Evolutionary conservation across 1,140 invertebrate species (phyloP), one percentile per base, ranked within the genome.

Genomic region (Carposina sasakii): DNA sequence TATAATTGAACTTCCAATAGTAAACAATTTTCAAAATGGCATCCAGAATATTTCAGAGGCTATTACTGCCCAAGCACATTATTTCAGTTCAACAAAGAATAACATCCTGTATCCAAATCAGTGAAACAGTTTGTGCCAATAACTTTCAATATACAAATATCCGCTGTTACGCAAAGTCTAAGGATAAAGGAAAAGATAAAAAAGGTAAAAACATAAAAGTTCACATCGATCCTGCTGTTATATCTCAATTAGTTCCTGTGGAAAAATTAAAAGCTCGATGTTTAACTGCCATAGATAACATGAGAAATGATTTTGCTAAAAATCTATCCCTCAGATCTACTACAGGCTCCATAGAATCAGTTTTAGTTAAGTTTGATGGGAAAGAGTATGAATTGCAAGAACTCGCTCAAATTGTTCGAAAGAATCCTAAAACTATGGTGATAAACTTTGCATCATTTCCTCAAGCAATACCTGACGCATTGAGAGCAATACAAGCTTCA

Each of bases 301-400:
- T 96, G 76, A 94, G 94, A 73, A 87, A 92, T 17, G 91, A 95
- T 44, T 95, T 91, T 65, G 85, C 92, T 0, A 93, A 95, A 67
- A 89, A 96, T 69, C 81, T 97, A 16, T 91, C 89, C 8, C 48
- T 94, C 22, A 87, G 93, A 21, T 92, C 93, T 1, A 88, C 89
- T 0, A 85, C 88, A 47, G 92, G 94, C 20, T 89, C 92, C 1
- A 90, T 98, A 61, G 95, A 97, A 72, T 89, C 89, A 17, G 60
- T 98, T 0, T 65, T 70, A 47, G 88, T 98, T 0, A 90, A 89
- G 45, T 88, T 93, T 49, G 93, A 96, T 55, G 94, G 92, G 0
- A 92, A 94, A 54, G 90, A 92, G 37, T 95, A 96, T 72, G 89
- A 91, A 17, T 73, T 98, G 33, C 94, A 96, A 81, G 94, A 98